Evolutionary conservation across 2,888 invertebrate genomes (phyloP).

Genomic region (Campaea margaritaria): DNA sequence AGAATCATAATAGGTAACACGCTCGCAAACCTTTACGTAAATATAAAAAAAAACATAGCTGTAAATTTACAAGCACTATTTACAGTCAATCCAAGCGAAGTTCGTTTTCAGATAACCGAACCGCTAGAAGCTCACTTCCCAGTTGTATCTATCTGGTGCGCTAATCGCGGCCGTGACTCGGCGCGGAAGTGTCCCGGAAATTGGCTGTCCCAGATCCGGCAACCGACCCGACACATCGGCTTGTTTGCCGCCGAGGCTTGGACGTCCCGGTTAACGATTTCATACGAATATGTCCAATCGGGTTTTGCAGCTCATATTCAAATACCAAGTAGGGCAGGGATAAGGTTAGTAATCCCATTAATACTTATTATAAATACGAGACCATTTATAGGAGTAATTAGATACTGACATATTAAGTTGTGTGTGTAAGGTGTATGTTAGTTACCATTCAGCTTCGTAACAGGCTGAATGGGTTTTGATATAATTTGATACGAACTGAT

Average conservation of each 20-base stretch:
- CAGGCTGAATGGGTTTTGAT: too few relatives aligned
- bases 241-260: constrained; percentile 48
- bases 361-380: too few relatives aligned
- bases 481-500: too few relatives aligned
- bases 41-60: too few relatives aligned
- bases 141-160: constrained; percentile 44
- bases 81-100: constrained; percentile 10
- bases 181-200: constrained; percentile 59
- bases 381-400: too few relatives aligned
- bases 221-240: constrained; percentile 44
- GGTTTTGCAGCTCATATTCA: constrained; percentile 2
- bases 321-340: background rate
- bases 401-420: too few relatives aligned
- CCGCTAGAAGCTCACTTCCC: constrained; percentile 14
- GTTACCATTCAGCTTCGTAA: too few relatives aligned
- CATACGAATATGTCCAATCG: background rate
- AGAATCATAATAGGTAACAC: too few relatives aligned
- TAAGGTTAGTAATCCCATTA: background rate
- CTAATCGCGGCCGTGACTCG: constrained; percentile 51
- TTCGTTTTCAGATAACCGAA: constrained; percentile 20
- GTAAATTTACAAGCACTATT: background rate
- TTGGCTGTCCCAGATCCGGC: constrained; percentile 60
- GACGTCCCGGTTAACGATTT: constrained; percentile 18
- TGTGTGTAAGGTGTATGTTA: too few relatives aligned
- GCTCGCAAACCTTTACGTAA: too few relatives aligned